phyloP scores from a whole-genome alignment of 2,797 vertebrate genomes.

The Sphenopsis melanotis region DNA sequence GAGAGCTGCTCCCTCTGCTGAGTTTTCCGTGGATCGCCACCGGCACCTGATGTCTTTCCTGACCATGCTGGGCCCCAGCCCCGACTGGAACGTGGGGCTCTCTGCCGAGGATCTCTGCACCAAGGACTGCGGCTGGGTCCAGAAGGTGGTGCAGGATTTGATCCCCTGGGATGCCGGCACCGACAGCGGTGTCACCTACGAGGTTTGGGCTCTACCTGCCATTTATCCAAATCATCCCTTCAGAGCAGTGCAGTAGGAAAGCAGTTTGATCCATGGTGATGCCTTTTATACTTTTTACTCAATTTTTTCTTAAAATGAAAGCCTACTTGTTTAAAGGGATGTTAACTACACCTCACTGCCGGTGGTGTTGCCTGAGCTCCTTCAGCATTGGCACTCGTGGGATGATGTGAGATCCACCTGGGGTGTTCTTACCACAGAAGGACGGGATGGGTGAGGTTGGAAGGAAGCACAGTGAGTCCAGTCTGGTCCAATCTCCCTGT shows the following conservation, averaged over 20 bases:
- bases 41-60: constrained; percentile 98
- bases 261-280: background rate
- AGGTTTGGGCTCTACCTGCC: constrained; percentile 73
- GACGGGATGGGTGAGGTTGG: background rate
- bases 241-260: background rate
- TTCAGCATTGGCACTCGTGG: background rate
- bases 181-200: constrained; percentile 92
- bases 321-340: background rate
- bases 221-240: background rate
- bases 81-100: constrained; percentile 96
- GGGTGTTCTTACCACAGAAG: too few relatives aligned
- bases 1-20: constrained; percentile 93
- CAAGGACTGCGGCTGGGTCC: constrained; percentile 97
- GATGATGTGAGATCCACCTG: too few relatives aligned
- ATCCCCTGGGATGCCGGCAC: constrained; percentile 99
- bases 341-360: background rate
- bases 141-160: constrained; percentile 90
- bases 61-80: constrained; percentile 96
- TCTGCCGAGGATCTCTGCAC: constrained; percentile 96
- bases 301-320: background rate
- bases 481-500: background rate
- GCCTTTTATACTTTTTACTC: background rate
- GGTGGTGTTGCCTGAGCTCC: background rate
- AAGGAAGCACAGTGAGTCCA: background rate
- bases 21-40: constrained; percentile 94